Evolutionary conservation across 2,888 invertebrate genomes (phyloP).

Genomic region (Plusia festucae): DNA sequence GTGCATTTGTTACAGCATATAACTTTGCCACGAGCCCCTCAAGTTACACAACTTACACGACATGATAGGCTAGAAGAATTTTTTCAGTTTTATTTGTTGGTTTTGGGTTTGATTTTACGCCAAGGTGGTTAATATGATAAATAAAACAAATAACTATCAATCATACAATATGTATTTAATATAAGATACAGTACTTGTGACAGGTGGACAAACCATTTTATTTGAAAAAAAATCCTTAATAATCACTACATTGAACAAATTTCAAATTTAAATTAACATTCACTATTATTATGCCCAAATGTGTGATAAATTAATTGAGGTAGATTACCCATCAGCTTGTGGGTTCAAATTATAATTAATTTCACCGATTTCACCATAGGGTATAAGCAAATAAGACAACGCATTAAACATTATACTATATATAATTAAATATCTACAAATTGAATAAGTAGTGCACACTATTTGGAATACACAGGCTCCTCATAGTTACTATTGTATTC

Average conservation of each 20-base stretch:
- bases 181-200: constrained; percentile 89
- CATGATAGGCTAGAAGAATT: too few species aligned
- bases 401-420: constrained; percentile 88
- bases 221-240: constrained; percentile 77
- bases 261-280: constrained; percentile 83
- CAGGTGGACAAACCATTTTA: constrained; percentile 86
- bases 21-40: too few species aligned
- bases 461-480: constrained; percentile 79
- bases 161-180: constrained; percentile 89
- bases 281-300: constrained; percentile 87
- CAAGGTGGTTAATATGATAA: constrained; percentile 32
- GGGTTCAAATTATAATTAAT: constrained; percentile 85
- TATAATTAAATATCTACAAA: constrained; percentile 90
- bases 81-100: constrained; percentile 4
- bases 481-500: constrained; percentile 77
- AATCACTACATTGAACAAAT: constrained; percentile 86
- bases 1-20: too few species aligned
- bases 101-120: not conserved
- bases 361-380: constrained; percentile 80
- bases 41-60: too few species aligned
- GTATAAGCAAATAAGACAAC: constrained; percentile 86
- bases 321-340: constrained; percentile 83
- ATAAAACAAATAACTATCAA: constrained; percentile 84
- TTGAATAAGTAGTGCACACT: constrained; percentile 87
- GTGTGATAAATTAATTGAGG: constrained; percentile 89